phyloP scores from a whole-genome alignment of 2,888 invertebrate genomes.

The Noctua janthe region DNA sequence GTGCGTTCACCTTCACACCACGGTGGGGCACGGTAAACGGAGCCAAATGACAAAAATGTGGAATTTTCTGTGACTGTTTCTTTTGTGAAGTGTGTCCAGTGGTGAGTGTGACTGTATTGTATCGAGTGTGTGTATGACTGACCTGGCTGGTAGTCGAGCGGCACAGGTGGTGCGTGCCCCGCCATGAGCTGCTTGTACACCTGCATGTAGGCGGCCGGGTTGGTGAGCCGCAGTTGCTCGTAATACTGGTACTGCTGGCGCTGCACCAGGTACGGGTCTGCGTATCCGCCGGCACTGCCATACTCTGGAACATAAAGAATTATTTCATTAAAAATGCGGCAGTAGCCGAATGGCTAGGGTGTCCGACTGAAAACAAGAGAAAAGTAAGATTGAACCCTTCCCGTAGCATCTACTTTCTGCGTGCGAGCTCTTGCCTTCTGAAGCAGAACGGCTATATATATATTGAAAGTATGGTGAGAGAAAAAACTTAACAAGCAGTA shows the following conservation, averaged over 20 bases:
- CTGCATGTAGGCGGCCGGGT: conserved; percentile 95
- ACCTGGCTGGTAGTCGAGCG: conserved; percentile 51
- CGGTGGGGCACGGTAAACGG: no score
- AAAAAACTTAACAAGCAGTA: neutral
- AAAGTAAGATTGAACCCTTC: neutral
- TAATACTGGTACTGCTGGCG: conserved; percentile 93
- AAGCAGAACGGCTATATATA: neutral
- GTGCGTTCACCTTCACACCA: neutral
- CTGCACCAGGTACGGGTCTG: conserved; percentile 91
- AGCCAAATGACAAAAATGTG: neutral
- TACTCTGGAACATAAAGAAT: conserved; percentile 57
- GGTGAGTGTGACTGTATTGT: neutral
- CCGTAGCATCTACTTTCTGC: neutral
- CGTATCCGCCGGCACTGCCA: conserved; percentile 65
- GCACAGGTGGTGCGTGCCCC: conserved; percentile 73
- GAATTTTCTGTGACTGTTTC: neutral
- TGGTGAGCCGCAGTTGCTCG: conserved; percentile 93
- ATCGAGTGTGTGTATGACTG: neutral
- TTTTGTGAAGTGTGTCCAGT: neutral
- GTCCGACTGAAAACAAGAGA: neutral
- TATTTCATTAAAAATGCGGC: neutral
- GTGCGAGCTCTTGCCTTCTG: neutral
- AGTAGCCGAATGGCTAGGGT: neutral
- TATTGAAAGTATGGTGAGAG: neutral
- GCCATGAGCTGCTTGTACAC: conserved; percentile 94